Percentiles rank a stretch among this genome's conserved stretches.
These are phyloP conservation scores for Pelusios castaneus DNA, from an alignment of 2,113 vertebrate genomes.

Conservation along the genomic window DNA sequence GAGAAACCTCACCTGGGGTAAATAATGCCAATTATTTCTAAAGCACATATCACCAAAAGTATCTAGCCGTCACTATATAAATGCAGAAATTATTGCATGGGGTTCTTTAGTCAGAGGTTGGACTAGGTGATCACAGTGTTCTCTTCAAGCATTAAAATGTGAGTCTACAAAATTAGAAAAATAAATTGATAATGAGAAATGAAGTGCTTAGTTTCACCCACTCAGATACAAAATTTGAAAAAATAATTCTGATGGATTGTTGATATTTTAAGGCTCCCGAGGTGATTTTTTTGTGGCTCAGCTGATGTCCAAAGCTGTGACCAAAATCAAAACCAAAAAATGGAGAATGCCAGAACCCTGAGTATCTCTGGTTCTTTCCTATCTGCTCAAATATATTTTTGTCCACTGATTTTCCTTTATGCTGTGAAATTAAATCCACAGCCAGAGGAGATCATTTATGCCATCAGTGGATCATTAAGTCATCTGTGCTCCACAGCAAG, in stretches of 20 bases:
- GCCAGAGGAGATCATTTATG: not conserved
- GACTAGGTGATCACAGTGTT: not conserved
- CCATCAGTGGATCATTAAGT: not conserved
- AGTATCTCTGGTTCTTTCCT: not conserved
- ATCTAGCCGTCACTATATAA: not conserved
- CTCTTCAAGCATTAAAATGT: not conserved
- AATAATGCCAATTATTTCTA: not conserved
- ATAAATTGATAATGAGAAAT: not conserved
- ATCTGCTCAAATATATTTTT: not conserved
- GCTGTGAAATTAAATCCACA: not conserved
- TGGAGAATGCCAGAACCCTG: not conserved
- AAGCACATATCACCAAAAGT: not conserved
- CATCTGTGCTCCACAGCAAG: conserved; percentile 41
- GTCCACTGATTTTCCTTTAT: not conserved
- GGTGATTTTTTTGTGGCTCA: not conserved
- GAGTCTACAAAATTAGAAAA: not conserved
- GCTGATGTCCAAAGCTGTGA: not conserved
- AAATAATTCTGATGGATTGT: conserved; percentile 7
- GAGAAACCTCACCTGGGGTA: not conserved
- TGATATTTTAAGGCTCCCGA: not conserved
- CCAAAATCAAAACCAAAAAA: conserved; percentile 33
- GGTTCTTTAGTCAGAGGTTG: not conserved
- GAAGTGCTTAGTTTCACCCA: not conserved
- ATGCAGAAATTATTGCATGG: not conserved
- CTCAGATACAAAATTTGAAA: not conserved